phyloP scores from a whole-genome alignment of 2,797 vertebrate species.

The Todus mexicanus region DNA sequence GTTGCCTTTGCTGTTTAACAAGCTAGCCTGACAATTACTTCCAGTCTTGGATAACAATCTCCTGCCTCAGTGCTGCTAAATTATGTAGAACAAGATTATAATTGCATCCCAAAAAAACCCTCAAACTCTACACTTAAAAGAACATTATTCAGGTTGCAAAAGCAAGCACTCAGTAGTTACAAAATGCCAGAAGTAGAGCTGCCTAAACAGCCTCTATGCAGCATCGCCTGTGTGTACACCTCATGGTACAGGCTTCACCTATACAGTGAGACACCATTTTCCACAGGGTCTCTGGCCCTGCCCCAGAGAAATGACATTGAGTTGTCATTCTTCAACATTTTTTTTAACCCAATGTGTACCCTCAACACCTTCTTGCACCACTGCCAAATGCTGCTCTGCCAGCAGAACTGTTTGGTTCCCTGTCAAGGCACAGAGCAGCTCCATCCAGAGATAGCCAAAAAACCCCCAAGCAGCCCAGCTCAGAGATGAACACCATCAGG shows the following conservation, averaged over 20 bases:
- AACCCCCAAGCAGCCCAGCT: too few species aligned
- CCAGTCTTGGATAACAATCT: constrained; percentile 37
- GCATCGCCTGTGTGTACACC: accelerated
- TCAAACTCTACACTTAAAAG: background rate
- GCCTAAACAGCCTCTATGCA: background rate
- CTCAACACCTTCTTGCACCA: background rate
- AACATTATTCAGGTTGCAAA: constrained; percentile 3
- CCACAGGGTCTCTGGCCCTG: background rate
- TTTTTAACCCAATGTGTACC: background rate
- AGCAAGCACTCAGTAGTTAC: background rate
- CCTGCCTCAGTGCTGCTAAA: constrained; percentile 25
- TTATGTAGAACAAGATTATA: constrained; percentile 47
- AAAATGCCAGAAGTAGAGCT: background rate
- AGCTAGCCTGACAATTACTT: constrained; percentile 11
- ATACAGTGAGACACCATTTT: background rate
- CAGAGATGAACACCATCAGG: background rate
- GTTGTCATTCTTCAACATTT: background rate
- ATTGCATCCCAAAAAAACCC: background rate
- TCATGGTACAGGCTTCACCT: background rate
- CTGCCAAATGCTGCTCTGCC: background rate
- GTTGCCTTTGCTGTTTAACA: background rate
- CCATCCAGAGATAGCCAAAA: accelerated
- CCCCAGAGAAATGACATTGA: background rate
- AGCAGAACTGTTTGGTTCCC: background rate
- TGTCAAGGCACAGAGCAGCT: background rate